Conservation (phyloP, 2,888 invertebrate species). For the Drosophila maculinotata region DNA sequence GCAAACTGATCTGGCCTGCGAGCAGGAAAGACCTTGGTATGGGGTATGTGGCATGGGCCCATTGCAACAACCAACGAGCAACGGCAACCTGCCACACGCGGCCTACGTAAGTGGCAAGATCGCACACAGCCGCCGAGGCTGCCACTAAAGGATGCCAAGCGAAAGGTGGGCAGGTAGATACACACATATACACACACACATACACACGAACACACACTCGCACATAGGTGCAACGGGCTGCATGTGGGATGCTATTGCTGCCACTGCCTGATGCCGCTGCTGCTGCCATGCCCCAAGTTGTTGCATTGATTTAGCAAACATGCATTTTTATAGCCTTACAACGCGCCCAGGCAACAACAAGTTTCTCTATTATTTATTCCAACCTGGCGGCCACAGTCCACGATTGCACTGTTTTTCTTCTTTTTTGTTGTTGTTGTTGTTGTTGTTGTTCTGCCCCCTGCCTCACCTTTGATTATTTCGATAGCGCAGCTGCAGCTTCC, state of each 20-base stretch:
- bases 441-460: slow-evolving; percentile 4
- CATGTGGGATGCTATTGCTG: slow-evolving; percentile 67
- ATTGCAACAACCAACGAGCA: slow-evolving; percentile 52
- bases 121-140: slow-evolving; percentile 72
- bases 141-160: slow-evolving; percentile 75
- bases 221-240: slow-evolving; percentile 50
- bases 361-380: slow-evolving; percentile 81
- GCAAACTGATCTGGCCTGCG: slow-evolving; percentile 79
- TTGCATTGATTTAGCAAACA: slow-evolving; percentile 83
- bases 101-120: slow-evolving; percentile 82
- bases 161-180: slow-evolving; percentile 66
- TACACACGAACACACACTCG: slow-evolving; percentile 3
- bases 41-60: slow-evolving; percentile 47
- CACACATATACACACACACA: slow-evolving; percentile 20
- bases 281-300: slow-evolving; percentile 78
- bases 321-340: slow-evolving; percentile 79
- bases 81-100: slow-evolving; percentile 79
- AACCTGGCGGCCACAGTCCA: slow-evolving; percentile 67
- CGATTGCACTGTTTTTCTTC: slow-evolving; percentile 64
- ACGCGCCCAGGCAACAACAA: slow-evolving; percentile 78
- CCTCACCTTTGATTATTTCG: slow-evolving; percentile 73
- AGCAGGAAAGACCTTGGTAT: slow-evolving; percentile 78
- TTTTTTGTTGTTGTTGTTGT: slow-evolving; percentile 3
- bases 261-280: slow-evolving; percentile 32
- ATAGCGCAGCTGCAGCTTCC: slow-evolving; percentile 65